Percentiles rank a stretch among this genome's conserved stretches.
Evolutionary conservation across 2,888 invertebrate species (phyloP).

Genomic region (Homarus gammarus): DNA sequence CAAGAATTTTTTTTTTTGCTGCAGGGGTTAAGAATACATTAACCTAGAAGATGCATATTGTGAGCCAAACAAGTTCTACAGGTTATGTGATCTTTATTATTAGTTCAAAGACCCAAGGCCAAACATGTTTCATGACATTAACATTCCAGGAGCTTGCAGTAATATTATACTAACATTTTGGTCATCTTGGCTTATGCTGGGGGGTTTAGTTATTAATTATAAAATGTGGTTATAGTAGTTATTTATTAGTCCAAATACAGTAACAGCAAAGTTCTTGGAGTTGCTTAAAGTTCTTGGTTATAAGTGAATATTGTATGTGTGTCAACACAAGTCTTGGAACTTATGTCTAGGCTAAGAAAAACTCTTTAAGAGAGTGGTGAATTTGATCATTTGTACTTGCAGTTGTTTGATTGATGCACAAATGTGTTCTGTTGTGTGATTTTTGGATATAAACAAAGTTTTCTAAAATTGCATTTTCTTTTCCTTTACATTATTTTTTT

Average conservation of each 20-base stretch:
- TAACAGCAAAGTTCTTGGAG: neutral
- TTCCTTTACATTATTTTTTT: neutral
- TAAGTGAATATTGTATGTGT: neutral
- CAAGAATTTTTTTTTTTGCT: neutral
- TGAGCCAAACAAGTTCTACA: neutral
- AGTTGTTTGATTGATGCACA: conserved; percentile 61
- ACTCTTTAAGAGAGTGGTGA: neutral
- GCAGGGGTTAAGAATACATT: neutral
- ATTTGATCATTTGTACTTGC: neutral
- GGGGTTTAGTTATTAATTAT: neutral
- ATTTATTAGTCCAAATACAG: neutral
- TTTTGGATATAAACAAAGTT: conserved; percentile 41
- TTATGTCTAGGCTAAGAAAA: neutral
- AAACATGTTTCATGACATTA: neutral
- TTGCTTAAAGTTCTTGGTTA: neutral
- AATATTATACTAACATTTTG: neutral
- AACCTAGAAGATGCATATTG: neutral
- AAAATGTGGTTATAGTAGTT: neutral
- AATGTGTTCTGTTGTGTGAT: conserved; percentile 37
- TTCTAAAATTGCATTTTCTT: neutral
- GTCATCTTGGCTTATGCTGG: neutral
- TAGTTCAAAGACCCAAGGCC: neutral
- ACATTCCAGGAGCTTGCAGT: neutral
- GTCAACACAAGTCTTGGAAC: neutral
- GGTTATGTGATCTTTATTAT: neutral